A percentile compares a stretch with the other conserved stretches of the same genome.
Conservation (phyloP, 2,113 vertebrate species). For the Pluvialis apricaria region DNA sequence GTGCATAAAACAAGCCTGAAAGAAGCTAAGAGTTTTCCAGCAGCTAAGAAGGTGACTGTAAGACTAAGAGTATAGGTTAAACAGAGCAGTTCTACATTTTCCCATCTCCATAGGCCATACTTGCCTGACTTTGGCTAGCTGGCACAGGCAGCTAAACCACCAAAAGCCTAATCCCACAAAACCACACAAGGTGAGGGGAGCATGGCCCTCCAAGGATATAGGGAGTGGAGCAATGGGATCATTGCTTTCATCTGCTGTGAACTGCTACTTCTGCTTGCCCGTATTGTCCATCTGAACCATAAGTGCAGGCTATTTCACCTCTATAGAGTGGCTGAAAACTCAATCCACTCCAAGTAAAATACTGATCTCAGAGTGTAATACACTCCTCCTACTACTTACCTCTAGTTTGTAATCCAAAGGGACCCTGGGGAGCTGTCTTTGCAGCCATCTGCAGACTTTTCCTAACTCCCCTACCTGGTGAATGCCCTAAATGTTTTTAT, state of each 20-base stretch:
- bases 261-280: neutral
- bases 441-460: neutral
- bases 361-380: neutral
- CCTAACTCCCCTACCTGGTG: neutral
- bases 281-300: neutral
- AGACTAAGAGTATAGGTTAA: neutral
- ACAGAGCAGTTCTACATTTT: neutral
- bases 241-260: neutral
- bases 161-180: neutral
- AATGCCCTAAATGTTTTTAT: neutral
- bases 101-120: neutral
- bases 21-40: neutral
- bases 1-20: neutral
- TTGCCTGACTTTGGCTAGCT: neutral
- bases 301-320: neutral
- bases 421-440: neutral
- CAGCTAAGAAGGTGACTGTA: neutral
- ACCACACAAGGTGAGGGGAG: neutral
- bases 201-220: fast-evolving
- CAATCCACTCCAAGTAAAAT: neutral
- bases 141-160: neutral
- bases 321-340: neutral
- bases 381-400: neutral
- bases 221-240: neutral
- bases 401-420: neutral